Evolutionary conservation across 2,888 invertebrate genomes (phyloP).

Genomic region (Epinotia bilunana): DNA sequence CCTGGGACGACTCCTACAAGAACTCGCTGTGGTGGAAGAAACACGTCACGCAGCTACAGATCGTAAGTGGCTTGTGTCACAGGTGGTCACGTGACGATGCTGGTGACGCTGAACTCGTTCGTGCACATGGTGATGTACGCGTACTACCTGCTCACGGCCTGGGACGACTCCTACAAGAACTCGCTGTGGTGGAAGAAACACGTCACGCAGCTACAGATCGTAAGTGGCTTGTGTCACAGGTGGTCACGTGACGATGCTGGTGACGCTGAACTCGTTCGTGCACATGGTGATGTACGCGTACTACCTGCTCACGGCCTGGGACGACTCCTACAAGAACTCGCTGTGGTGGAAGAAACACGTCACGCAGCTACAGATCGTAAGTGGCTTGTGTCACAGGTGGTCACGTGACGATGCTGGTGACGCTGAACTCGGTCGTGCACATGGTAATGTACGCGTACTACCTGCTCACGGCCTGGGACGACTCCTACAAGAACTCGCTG

Average conservation of each 20-base stretch:
- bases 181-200: constrained; percentile 93
- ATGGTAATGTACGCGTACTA: constrained; percentile 92
- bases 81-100: constrained; percentile 87
- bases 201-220: constrained; percentile 91
- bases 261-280: constrained; percentile 88
- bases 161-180: constrained; percentile 88
- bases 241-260: constrained; percentile 86
- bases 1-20: constrained; percentile 89
- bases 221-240: constrained; percentile 86
- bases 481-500: constrained; percentile 87
- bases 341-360: constrained; percentile 93
- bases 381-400: constrained; percentile 87
- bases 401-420: constrained; percentile 85
- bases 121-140: constrained; percentile 92
- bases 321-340: constrained; percentile 88
- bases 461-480: constrained; percentile 88
- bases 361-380: constrained; percentile 90
- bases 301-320: constrained; percentile 89
- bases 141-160: constrained; percentile 89
- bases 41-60: constrained; percentile 91
- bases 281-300: constrained; percentile 92
- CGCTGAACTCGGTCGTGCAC: constrained; percentile 90
- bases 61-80: constrained; percentile 86
- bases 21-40: constrained; percentile 92
- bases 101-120: constrained; percentile 87